Percentiles rank a stretch among this genome's conserved stretches.
These are phyloP conservation scores for Rhabdornis inornatus DNA, from an alignment of 2,113 vertebrate species.

Conservation along the genomic window DNA sequence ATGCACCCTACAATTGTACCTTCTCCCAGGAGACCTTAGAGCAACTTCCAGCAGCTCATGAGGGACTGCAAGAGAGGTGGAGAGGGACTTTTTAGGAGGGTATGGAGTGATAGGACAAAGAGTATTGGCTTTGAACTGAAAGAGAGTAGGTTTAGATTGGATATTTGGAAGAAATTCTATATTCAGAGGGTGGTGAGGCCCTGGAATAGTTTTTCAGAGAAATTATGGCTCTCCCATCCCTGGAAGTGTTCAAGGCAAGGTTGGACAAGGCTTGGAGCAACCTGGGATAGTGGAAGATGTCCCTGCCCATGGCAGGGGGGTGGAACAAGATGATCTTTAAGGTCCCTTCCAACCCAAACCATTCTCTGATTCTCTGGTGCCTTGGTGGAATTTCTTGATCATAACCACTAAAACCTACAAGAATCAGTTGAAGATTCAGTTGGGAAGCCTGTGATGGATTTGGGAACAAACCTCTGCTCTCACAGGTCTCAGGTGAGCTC, in stretches of 20 bases:
- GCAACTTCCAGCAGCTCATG: not conserved
- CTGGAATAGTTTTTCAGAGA: not conserved
- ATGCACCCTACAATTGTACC: not conserved
- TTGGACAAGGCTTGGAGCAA: not conserved
- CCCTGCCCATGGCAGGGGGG: not conserved
- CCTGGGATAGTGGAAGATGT: not conserved
- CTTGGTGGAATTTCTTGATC: not conserved
- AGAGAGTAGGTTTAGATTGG: not conserved
- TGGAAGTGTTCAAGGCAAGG: not conserved
- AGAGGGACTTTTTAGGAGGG: not conserved
- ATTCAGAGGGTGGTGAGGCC: not conserved
- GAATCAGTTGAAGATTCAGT: not conserved
- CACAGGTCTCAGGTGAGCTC: not conserved
- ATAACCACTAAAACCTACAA: not conserved
- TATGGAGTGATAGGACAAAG: not conserved
- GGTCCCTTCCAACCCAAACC: not conserved
- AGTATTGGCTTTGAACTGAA: not conserved
- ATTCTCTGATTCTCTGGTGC: not conserved
- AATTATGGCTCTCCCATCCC: not conserved
- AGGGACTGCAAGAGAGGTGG: not conserved
- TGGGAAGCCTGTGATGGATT: not conserved
- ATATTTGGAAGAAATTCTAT: not conserved
- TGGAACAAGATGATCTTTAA: not conserved
- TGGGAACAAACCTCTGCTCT: not conserved
- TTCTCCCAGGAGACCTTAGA: not conserved